Evolutionary conservation across 2,797 vertebrate genomes (phyloP), one percentile per base, ranked within the genome.

Genomic region (Syngnathus rostellatus): DNA sequence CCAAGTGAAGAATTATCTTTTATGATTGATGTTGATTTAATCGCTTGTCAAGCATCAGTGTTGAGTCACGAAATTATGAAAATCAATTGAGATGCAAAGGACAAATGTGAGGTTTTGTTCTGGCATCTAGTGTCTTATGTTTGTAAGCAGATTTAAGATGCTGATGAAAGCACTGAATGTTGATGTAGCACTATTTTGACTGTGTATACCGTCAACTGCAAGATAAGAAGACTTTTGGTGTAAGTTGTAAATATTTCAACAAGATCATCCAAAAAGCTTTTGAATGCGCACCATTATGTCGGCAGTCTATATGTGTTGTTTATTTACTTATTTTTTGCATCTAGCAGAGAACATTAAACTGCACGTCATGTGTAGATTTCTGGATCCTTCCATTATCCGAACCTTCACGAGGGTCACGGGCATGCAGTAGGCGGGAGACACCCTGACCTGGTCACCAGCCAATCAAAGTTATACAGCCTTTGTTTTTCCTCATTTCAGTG

Each of bases 401-500:
- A 31, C 31, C 31, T 31, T 31, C 31, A 31, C 31, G 31, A 31
- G 31, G 31, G 31, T 31, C 31, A 31, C 31, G 31, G 3, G 2
- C 31, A 31, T 31, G 31, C 31, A 31, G 31, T 31, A 31, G 31
- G 31, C 31, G 31, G 2, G 31, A 31, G 31, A 31, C 31, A 31
- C 31, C 31, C 31, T 31, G 31, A 31, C 31, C 31, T 2, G 31
- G 31, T 31, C 31, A 31, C 31, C 31, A 31, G 31, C 31, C 31
- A 31, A 31, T 31, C 31, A 31, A 31, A 31, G 31, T 31, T 31
- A 46, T 69, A 41, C 59, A 60, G 68, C 64, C 31, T n/a, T 68
- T 81, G 63, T 77, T 77, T 62, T 76, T 79, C 31, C 73, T 79
- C 63, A 83, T 83, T 81, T 80, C 11, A 68, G 71, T 70, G 10